A percentile compares a stretch with the other conserved stretches of the same genome.
Evolutionary conservation across 2,113 vertebrate genomes (phyloP).

Genomic region (Catharus fuscescens): DNA sequence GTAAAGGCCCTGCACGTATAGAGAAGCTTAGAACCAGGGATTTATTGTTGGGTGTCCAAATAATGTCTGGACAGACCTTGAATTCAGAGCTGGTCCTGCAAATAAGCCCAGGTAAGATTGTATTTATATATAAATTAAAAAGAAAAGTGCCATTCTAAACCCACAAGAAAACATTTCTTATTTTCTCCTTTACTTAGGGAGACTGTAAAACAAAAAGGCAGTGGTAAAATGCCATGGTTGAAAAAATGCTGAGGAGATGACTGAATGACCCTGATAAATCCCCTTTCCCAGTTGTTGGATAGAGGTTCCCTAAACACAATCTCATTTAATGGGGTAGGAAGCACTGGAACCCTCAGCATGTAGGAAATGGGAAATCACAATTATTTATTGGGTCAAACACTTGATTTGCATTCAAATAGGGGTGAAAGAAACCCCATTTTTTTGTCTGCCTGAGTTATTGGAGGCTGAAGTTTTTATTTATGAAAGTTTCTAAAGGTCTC

Average conservation of each 20-base stretch:
- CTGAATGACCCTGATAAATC: background rate
- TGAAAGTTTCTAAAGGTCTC: background rate
- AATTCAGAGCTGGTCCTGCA: background rate
- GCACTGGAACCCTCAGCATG: background rate
- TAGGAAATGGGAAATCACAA: background rate
- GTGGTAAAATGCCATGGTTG: background rate
- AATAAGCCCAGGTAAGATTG: background rate
- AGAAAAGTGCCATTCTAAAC: background rate
- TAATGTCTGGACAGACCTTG: background rate
- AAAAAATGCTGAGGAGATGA: background rate
- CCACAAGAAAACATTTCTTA: background rate
- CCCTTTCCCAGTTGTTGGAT: background rate
- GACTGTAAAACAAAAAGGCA: background rate
- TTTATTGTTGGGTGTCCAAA: background rate
- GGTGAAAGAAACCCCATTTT: background rate
- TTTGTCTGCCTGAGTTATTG: background rate
- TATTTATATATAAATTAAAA: background rate
- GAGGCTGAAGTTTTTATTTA: background rate
- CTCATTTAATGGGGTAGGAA: background rate
- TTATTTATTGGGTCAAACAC: background rate
- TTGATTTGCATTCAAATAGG: constrained; percentile 31
- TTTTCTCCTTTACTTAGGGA: background rate
- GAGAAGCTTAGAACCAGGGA: background rate
- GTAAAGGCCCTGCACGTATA: background rate
- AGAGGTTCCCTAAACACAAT: background rate